Base-by-base conservation (phyloP, 1,140 invertebrate genomes). In the Nebria ingens region DNA sequence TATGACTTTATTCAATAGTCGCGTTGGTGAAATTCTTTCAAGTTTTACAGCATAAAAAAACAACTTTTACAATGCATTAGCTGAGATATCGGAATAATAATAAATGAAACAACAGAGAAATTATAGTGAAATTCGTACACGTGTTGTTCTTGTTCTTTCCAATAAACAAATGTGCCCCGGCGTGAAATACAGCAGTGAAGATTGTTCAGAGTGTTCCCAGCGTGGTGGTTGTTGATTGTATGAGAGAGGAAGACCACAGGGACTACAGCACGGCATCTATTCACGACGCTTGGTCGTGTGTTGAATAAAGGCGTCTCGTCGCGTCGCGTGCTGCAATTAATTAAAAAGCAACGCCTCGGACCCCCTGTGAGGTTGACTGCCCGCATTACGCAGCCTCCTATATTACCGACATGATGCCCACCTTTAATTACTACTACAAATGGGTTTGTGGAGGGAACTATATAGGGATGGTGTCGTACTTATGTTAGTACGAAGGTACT, bases 401-500 rank as follows among this genome's bases (percentile, higher is more conserved):
- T 45, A 45, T 45, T 45, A 45, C 40, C 40, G 40, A 45, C 40
- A 45, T 45, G 40, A 17, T 45, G 17, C 40, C 6, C 17, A 45
- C 9, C 40, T 45, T 45, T 45, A 45, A 45, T 45, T 45, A 45
- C 40, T 45, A n/a, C n/a, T n/a, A n/a, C n/a, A n/a, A n/a, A n/a
- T n/a, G n/a, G n/a, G n/a, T n/a, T n/a, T n/a, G n/a, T n/a, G n/a
- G n/a, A n/a, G n/a, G n/a, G n/a, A n/a, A n/a, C n/a, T n/a, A n/a
- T n/a, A n/a, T n/a, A n/a, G n/a, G n/a, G n/a, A n/a, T n/a, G n/a
- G n/a, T n/a, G n/a, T n/a, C n/a, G n/a, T n/a, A n/a, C n/a, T n/a
- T n/a, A n/a, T n/a, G n/a, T n/a, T n/a, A n/a, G n/a, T n/a, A n/a
- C n/a, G n/a, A n/a, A n/a, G n/a, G n/a, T n/a, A n/a, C n/a, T n/a